A percentile compares a stretch with the other conserved stretches of the same genome.
Conservation (phyloP, 30 jellyfish, hydroid and myxozoan species). For the Chironex yamaguchii region DNA sequence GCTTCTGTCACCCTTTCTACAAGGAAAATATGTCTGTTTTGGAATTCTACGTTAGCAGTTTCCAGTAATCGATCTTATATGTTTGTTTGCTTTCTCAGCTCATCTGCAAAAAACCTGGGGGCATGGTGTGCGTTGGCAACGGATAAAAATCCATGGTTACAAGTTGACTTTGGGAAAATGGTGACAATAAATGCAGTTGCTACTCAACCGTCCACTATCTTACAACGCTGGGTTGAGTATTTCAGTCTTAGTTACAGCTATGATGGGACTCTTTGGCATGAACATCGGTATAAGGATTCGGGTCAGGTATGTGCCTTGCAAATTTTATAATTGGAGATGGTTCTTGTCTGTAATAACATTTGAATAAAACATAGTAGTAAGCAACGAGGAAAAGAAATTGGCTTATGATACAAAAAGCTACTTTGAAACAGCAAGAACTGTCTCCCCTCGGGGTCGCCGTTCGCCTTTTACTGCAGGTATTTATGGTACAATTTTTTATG, state of each 20-base stretch:
- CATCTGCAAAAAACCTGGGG: conserved; percentile 58
- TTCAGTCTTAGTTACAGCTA: conserved; percentile 84
- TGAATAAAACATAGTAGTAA: too few species aligned
- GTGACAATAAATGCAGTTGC: conserved; percentile 79
- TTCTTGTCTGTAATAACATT: not conserved
- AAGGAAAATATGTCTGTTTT: too few species aligned
- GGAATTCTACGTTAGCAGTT: not conserved
- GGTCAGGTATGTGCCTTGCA: conserved; percentile 41
- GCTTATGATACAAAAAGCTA: too few species aligned
- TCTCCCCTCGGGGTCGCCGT: too few species aligned
- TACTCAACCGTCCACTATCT: conserved; percentile 47
- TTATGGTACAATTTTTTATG: too few species aligned
- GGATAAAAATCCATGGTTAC: conserved; percentile 73
- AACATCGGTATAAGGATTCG: conserved; percentile 50
- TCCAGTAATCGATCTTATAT: not conserved
- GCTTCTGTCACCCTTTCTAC: too few species aligned
- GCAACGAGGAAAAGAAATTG: too few species aligned
- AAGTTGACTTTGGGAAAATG: conserved; percentile 82
- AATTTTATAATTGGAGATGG: not conserved
- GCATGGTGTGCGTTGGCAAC: conserved; percentile 88
- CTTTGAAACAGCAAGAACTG: too few species aligned
- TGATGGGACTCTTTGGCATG: conserved; percentile 81
- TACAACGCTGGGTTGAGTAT: conserved; percentile 54
- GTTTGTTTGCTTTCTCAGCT: not conserved
- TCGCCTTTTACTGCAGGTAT: too few species aligned